Evolutionary conservation across 2,113 vertebrate species (phyloP), one percentile per base, ranked within the genome.

Genomic region (Felis chaus): DNA sequence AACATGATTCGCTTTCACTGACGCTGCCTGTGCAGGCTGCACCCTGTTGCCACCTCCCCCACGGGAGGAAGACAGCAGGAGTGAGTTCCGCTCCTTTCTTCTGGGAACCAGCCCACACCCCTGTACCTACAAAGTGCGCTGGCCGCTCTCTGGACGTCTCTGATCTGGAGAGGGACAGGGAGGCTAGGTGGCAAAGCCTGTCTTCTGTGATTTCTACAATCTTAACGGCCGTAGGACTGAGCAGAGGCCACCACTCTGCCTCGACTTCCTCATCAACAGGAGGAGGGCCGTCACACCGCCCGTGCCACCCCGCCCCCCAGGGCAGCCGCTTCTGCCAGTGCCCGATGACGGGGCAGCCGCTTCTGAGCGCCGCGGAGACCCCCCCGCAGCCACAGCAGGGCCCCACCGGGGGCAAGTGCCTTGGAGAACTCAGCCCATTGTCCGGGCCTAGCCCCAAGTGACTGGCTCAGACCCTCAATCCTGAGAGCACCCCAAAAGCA

Each of bases 401-500:
- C 16, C n/a, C 33, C 7, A 14, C 0, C 0, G 4, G 7, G 19
- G 27, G n/a, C 21, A 16, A 9, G 45, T 0, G 7, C 48, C 57
- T 9, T 7, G 1, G 29, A 14, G 45, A 45, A 36, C 1, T 27
- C 66, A 18, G 8, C n/a, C 76, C 45, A 7, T 36, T 10, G 1
- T 57, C 79, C 7, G 11, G 50, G 33, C 48, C 31, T 4, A 16
- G 36, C 8, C 50, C 3, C 57, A 41, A 14, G 5, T 33, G 41
- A 13, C 27, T 5, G 15, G 53, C 39, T 53, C 29, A 71, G 84
- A 31, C 57, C 39, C 85, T 76, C 79, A 23, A 13, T 15, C 45
- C n/a, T 27, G 7, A 66, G 45, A 27, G 25, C 0, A 9, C 15
- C 78, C 69, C 16, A 7, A 11, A 18, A 68, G 63, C 27, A 10